Conservation (phyloP, 2,888 invertebrate genomes). For the Panzeria rudis region DNA sequence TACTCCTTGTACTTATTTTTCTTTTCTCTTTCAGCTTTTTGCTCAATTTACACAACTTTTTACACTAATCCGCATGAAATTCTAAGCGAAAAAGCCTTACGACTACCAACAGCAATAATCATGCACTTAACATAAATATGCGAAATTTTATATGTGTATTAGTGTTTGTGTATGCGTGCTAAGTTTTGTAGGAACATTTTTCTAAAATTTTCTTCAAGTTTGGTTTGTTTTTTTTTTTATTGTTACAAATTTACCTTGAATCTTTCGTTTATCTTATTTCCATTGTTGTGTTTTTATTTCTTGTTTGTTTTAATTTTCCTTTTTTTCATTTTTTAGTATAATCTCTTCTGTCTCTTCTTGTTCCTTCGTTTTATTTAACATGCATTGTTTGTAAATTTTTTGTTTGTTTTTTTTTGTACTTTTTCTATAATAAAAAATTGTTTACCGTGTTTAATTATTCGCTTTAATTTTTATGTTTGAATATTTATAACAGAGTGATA, state of each 20-base stretch:
- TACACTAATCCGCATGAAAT: conserved; percentile 10
- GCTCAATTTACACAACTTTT: conserved; percentile 1
- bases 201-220: conserved; percentile 33
- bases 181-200: not conserved
- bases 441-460: no score
- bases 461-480: not conserved
- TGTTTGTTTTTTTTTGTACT: not conserved
- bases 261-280: conserved; percentile 28
- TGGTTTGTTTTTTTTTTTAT: conserved; percentile 7
- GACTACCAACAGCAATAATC: conserved; percentile 39
- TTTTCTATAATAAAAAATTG: no score
- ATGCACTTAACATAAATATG: conserved; percentile 27
- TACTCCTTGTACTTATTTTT: not conserved
- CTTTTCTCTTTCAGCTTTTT: not conserved
- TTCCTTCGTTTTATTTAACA: conserved; percentile 11
- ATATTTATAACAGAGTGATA: no score
- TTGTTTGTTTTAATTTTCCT: conserved; percentile 24
- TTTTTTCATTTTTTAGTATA: conserved; percentile 26
- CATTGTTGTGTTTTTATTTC: conserved; percentile 23
- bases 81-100: not conserved
- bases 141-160: not conserved
- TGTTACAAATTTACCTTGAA: conserved; percentile 56
- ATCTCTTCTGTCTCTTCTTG: conserved; percentile 22
- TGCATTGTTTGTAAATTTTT: conserved; percentile 1
- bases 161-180: not conserved